phyloP scores from a whole-genome alignment of 23 tunicate species.

The Ascidia mentula region DNA sequence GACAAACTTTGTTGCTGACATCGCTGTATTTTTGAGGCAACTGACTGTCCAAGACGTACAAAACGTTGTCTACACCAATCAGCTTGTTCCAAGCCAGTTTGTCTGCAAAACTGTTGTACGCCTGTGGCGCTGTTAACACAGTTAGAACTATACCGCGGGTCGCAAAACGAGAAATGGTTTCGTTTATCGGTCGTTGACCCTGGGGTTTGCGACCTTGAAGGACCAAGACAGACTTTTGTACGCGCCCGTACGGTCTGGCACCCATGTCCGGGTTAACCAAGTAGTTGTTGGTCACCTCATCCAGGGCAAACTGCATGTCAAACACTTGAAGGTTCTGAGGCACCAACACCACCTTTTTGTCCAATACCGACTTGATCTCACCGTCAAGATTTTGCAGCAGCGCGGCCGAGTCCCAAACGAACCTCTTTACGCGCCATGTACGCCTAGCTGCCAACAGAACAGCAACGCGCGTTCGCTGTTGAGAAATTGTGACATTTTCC shows the following conservation, averaged over 20 bases:
- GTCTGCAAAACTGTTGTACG: slow-evolving; percentile 9
- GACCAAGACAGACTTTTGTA: slow-evolving; percentile 28
- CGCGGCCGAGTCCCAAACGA: slow-evolving; percentile 1
- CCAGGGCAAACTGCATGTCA: slow-evolving; percentile 38
- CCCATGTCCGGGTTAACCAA: neutral
- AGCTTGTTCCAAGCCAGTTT: slow-evolving; percentile 16
- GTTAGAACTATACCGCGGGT: slow-evolving; percentile 14
- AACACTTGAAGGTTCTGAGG: neutral
- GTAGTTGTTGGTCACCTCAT: neutral
- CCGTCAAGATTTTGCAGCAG: slow-evolving; percentile 6
- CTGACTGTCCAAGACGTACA: neutral
- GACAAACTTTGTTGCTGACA: slow-evolving; percentile 29
- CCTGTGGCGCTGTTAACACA: slow-evolving; percentile 16
- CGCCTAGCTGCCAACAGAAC: slow-evolving; percentile 30
- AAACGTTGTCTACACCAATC: slow-evolving; percentile 17
- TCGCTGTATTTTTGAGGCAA: neutral
- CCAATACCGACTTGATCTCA: neutral
- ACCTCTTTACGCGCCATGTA: slow-evolving; percentile 26
- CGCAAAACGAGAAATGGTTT: neutral
- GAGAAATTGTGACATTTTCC: slow-evolving; percentile 14
- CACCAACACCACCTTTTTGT: neutral
- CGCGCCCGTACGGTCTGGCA: slow-evolving; percentile 18
- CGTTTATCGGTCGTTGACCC: neutral
- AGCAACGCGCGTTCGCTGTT: slow-evolving; percentile 20
- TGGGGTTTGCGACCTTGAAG: slow-evolving; percentile 26